Evolutionary conservation across 2,888 invertebrate genomes (phyloP).

Genomic region (Gymnosoma rotundatum): DNA sequence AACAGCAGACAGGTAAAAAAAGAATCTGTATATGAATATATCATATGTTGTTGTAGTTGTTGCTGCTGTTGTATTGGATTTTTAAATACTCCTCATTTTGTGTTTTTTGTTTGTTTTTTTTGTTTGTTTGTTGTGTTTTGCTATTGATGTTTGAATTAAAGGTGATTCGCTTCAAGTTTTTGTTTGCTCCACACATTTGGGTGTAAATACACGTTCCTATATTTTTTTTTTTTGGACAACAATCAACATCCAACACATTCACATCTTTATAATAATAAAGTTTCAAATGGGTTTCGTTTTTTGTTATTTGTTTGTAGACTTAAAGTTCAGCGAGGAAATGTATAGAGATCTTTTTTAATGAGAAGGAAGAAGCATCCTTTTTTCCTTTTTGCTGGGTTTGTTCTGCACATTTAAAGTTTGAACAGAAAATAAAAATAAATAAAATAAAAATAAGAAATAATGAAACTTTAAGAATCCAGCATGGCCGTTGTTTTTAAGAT

Average conservation of each 20-base stretch:
- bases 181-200: conserved; percentile 36
- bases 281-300: conserved; percentile 14
- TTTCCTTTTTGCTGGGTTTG: neutral
- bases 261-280: conserved; percentile 31
- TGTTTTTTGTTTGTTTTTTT: neutral
- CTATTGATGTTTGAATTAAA: conserved; percentile 67
- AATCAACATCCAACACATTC: conserved; percentile 6
- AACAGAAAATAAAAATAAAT: neutral
- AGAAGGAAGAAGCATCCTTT: conserved; percentile 17
- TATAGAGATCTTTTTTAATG: conserved; percentile 41
- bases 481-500: conserved; percentile 76
- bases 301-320: neutral
- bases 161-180: conserved; percentile 41
- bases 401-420: neutral
- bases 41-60: conserved; percentile 8
- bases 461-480: conserved; percentile 78
- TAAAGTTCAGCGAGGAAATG: neutral
- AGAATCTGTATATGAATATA: conserved; percentile 50
- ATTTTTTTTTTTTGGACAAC: conserved; percentile 18
- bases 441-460: conserved; percentile 39
- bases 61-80: neutral
- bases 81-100: conserved; percentile 39
- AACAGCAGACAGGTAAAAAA: conserved; percentile 52
- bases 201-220: conserved; percentile 48
- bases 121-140: neutral